These are phyloP conservation scores for Cheilosia soror DNA, from an alignment of 2,888 invertebrate genomes.

Conservation along the genomic window DNA sequence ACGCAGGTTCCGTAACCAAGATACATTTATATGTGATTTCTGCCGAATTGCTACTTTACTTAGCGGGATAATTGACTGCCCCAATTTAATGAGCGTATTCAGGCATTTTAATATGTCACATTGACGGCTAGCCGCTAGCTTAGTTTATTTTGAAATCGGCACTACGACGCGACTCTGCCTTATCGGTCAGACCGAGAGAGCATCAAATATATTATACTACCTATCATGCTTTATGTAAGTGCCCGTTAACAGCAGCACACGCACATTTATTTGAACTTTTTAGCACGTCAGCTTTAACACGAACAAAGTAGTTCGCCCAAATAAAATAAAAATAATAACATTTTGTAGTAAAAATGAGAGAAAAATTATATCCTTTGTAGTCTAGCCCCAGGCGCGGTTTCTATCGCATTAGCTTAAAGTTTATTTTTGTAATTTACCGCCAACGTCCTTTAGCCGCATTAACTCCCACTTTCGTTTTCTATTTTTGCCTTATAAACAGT, in stretches of 20 bases:
- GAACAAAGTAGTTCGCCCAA: neutral
- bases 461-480: neutral
- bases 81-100: too few relatives aligned
- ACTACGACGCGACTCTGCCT: too few relatives aligned
- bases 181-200: too few relatives aligned
- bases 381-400: neutral
- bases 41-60: too few relatives aligned
- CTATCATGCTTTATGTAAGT: too few relatives aligned
- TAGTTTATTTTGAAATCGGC: too few relatives aligned
- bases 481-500: neutral
- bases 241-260: neutral
- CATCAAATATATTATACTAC: too few relatives aligned
- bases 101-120: too few relatives aligned
- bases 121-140: too few relatives aligned
- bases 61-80: too few relatives aligned
- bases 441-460: neutral
- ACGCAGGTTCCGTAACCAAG: too few relatives aligned
- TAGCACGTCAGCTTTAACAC: neutral
- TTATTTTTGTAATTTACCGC: neutral
- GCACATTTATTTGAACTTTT: neutral
- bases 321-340: neutral
- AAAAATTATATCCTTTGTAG: neutral
- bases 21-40: too few relatives aligned
- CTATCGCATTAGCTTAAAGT: neutral
- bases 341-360: neutral